Evolutionary conservation across 2,113 vertebrate species (phyloP).

Genomic region (zebrafish (Danio rerio)): GRCz12tu NC_133182.1:53957001-53957500

Average conservation of each 20-base stretch:
- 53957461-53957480: not conserved
- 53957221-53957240: not conserved
- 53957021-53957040: no score
- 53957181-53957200: conserved; percentile 8
- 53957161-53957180: not conserved
- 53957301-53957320: not conserved
- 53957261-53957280: conserved; percentile 7
- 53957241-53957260: not conserved
- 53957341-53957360: not conserved
- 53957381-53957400: not conserved
- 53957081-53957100: no score
- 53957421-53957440: not conserved
- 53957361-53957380: not conserved
- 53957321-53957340: not conserved
- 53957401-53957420: not conserved
- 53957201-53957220: not conserved
- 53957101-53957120: no score
- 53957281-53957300: not conserved
- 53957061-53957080: no score
- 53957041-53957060: no score
- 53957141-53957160: not conserved
- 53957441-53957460: not conserved
- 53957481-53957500: not conserved
- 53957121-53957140: no score
- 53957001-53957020: no score